These are phyloP conservation scores for Oryzias celebensis DNA, from an alignment of 2,113 vertebrate genomes.

Conservation along the genomic window DNA sequence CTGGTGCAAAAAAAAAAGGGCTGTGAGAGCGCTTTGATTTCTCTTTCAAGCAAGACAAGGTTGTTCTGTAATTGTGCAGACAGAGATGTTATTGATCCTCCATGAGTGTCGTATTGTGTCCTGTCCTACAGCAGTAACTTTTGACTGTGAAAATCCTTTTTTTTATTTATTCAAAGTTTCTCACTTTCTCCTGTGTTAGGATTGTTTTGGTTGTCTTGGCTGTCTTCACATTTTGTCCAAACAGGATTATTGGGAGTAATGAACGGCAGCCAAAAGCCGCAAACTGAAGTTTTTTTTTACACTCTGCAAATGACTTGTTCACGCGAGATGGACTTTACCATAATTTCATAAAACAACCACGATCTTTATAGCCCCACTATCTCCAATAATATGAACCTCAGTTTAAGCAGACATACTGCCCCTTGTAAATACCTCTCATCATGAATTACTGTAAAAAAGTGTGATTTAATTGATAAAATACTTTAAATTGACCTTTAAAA, in stretches of 20 bases:
- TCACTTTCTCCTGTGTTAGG: too few relatives aligned
- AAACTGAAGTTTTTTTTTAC: constrained; percentile 52
- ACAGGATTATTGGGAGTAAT: constrained; percentile 54
- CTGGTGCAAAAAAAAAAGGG: constrained; percentile 11
- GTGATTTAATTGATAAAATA: too few relatives aligned
- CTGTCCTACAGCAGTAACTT: too few relatives aligned
- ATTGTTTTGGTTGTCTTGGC: too few relatives aligned
- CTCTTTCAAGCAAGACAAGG: constrained; percentile 16
- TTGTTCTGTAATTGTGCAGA: constrained; percentile 50
- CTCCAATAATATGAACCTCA: constrained; percentile 4
- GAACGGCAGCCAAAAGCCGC: constrained; percentile 36
- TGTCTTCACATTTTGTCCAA: constrained; percentile 25
- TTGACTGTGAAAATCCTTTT: too few relatives aligned
- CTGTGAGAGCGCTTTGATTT: not conserved
- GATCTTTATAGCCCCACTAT: not conserved
- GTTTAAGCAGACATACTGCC: not conserved
- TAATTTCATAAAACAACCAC: constrained; percentile 33
- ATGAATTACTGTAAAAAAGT: too few relatives aligned
- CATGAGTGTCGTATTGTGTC: constrained; percentile 28
- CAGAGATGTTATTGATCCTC: constrained; percentile 43
- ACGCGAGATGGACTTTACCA: constrained; percentile 33
- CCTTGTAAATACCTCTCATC: too few relatives aligned
- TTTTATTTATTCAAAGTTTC: too few relatives aligned
- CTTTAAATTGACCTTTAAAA: too few relatives aligned
- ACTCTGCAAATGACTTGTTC: constrained; percentile 48